Percentiles rank a stretch among this genome's conserved stretches.
These are phyloP conservation scores for Cephus pygmeus DNA, from an alignment of 2,888 invertebrate species.

Conservation along the genomic window DNA sequence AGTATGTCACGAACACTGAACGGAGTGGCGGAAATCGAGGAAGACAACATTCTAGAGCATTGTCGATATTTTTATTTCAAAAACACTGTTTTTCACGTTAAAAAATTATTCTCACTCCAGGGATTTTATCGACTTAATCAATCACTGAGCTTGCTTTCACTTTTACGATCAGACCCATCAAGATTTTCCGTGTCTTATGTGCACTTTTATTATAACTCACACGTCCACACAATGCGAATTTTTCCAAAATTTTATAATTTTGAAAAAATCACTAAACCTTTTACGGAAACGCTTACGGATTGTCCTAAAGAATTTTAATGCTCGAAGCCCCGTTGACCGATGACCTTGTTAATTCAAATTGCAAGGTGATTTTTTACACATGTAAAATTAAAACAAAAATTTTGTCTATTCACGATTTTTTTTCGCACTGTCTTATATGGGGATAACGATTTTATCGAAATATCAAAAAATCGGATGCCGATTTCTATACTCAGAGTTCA, in stretches of 20 bases:
- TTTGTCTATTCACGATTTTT: not conserved
- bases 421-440: not conserved
- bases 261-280: not conserved
- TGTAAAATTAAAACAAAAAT: too few relatives aligned
- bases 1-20: constrained; percentile 64
- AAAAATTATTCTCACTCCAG: not conserved
- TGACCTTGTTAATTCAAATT: not conserved
- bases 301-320: not conserved
- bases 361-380: not conserved
- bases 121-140: not conserved
- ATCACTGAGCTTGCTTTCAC: not conserved
- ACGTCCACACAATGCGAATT: not conserved
- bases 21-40: constrained; percentile 54
- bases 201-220: not conserved
- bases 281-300: not conserved
- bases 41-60: constrained; percentile 59
- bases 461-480: constrained; percentile 36
- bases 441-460: constrained; percentile 55
- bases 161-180: not conserved
- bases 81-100: not conserved
- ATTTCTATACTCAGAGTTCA: constrained; percentile 25
- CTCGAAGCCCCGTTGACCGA: not conserved
- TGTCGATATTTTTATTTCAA: constrained; percentile 13
- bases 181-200: not conserved
- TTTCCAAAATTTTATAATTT: not conserved